Evolutionary conservation across 1,140 invertebrate genomes (phyloP), one percentile per base, ranked within the genome.

Genomic region (Parasteatoda tepidariorum): DNA sequence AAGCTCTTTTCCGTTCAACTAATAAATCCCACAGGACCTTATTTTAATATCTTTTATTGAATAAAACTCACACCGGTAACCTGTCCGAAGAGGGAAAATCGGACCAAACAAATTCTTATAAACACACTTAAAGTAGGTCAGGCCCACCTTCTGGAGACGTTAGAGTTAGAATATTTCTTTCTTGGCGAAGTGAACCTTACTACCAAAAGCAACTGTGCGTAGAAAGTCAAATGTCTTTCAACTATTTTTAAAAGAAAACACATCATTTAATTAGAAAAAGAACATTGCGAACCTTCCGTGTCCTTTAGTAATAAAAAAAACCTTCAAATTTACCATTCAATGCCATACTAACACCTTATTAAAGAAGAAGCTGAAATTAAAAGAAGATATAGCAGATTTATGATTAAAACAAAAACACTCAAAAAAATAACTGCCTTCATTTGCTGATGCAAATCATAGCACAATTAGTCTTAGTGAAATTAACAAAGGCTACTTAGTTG

Each of bases 101-200:
- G 34, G 78, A 61, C 34, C 78, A 54, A 70, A 30, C 78, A 61
- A 70, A 82, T 61, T 82, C 57, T 82, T 82, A 82, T 82, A 82
- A 82, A 82, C 66, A 71, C 13, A 41, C 34, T 82, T 82, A 41
- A 82, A 82, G 76, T 82, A 82, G 78, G 78, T 82, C 66, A 82
- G 57, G 70, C 78, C 78, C 78, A 70, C 78, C 78, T 82, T 82
- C 78, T 64, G 62, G 76, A 64, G 61, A 41, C 28, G 75, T 67
- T 55, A 31, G 41, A 57, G 41, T 55, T 62, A 22, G 34, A 59
- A 34, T 33, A 61, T 28, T 61, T 57, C 78, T 41, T 82, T 70
- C 78, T 54, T 41, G 78, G 61, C 55, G 70, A 61, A 55, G 67
- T 71, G 78, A 82, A 82, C 66, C 78, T 82, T 71, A 71, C 68